Percentiles rank a stretch among this genome's conserved stretches.
Evolutionary conservation across 2,113 vertebrate species (phyloP).

Genomic region (Hippocampus mohnikei): DNA sequence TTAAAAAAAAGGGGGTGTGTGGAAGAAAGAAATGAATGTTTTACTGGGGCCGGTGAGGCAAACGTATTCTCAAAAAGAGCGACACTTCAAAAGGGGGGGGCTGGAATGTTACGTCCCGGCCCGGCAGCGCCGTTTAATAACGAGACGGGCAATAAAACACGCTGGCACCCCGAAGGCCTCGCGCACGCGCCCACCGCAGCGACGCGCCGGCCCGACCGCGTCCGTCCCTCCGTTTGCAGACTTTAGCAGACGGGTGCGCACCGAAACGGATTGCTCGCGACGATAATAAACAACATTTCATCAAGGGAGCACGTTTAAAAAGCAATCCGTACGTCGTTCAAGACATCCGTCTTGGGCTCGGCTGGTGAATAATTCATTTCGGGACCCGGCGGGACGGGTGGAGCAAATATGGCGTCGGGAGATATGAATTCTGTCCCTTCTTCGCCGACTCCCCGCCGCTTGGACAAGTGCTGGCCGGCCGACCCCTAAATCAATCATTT

Average conservation of each 20-base stretch:
- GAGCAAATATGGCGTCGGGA: conserved; percentile 46
- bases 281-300: conserved; percentile 66
- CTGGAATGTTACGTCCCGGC: conserved; percentile 72
- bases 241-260: conserved; percentile 17
- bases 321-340: conserved; percentile 66
- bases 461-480: conserved; percentile 58
- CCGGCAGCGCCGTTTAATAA: conserved; percentile 70
- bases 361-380: conserved; percentile 60
- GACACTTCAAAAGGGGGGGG: conserved; percentile 48
- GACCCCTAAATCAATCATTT: conserved; percentile 74
- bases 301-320: conserved; percentile 64
- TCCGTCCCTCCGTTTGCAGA: conserved; percentile 42
- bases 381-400: conserved; percentile 28
- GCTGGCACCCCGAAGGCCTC: conserved; percentile 47
- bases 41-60: conserved; percentile 29
- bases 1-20: background rate
- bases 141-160: conserved; percentile 76
- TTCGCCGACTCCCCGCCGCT: conserved; percentile 13
- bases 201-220: conserved; percentile 17
- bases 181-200: conserved; percentile 29
- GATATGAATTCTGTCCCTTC: conserved; percentile 46
- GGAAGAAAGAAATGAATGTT: background rate
- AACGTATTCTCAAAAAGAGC: conserved; percentile 71
- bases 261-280: conserved; percentile 56
- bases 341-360: conserved; percentile 61